Evolutionary conservation across 2,888 invertebrate genomes (phyloP).

Genomic region (Sarcophaga caerulescens): DNA sequence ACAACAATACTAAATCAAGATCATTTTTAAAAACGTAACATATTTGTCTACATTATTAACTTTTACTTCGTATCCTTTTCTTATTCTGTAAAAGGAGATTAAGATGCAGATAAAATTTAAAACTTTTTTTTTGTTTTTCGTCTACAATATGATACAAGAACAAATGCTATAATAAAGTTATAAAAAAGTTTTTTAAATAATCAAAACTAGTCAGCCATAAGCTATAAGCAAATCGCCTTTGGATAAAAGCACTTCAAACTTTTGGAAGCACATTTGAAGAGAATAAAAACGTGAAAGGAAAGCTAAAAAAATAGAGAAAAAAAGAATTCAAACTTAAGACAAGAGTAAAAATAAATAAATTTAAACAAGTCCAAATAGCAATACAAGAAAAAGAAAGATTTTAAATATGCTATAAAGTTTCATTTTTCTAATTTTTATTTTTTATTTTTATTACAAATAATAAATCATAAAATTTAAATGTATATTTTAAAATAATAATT

Average conservation of each 20-base stretch:
- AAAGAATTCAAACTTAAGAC: background rate
- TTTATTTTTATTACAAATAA: too few relatives aligned
- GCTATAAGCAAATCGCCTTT: conserved; percentile 45
- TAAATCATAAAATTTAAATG: too few relatives aligned
- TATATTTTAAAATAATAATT: conserved; percentile 18
- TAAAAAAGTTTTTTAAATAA: conserved; percentile 17
- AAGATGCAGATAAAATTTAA: too few relatives aligned
- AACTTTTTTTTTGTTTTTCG: too few relatives aligned
- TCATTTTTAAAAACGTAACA: too few relatives aligned
- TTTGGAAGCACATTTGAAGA: conserved; percentile 29
- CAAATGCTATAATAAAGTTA: conserved; percentile 2
- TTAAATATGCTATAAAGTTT: conserved; percentile 2
- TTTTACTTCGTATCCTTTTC: too few relatives aligned
- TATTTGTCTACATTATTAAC: too few relatives aligned
- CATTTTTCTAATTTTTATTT: conserved; percentile 10
- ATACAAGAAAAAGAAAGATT: conserved; percentile 8
- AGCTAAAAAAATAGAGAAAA: conserved; percentile 34
- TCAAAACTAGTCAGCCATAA: background rate
- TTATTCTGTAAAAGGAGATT: too few relatives aligned
- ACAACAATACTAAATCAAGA: too few relatives aligned
- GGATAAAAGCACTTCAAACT: conserved; percentile 36
- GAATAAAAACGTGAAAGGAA: background rate
- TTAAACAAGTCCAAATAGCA: conserved; percentile 16
- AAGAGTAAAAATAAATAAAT: conserved; percentile 1
- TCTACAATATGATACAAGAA: background rate